phyloP scores from a whole-genome alignment of 2,797 vertebrate species.

The Megalops cyprinoides region DNA sequence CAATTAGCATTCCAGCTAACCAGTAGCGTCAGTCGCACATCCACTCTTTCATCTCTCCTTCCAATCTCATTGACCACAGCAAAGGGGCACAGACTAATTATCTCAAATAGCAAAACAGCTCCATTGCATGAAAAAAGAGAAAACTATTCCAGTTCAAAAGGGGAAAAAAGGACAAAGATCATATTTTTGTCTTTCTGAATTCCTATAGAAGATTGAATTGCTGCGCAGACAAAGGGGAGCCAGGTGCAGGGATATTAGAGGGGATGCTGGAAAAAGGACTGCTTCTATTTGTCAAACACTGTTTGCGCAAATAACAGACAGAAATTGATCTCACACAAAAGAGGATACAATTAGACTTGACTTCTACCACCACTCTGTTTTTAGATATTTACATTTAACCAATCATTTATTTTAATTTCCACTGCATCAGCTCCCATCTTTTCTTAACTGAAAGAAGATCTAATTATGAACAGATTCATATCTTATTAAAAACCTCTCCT shows the following conservation, averaged over 20 bases:
- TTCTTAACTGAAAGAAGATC: constrained; percentile 18
- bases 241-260: background rate
- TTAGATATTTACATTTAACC: background rate
- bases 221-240: background rate
- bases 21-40: constrained; percentile 2
- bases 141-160: constrained; percentile 18
- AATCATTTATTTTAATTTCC: constrained; percentile 1
- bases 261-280: background rate
- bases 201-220: background rate
- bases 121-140: background rate
- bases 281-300: background rate
- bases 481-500: constrained; percentile 28
- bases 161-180: background rate
- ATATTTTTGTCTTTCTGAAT: constrained; percentile 13
- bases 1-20: constrained; percentile 20
- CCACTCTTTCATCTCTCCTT: constrained; percentile 22
- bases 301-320: background rate
- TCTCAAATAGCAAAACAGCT: background rate
- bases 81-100: constrained; percentile 19
- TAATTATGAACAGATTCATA: constrained; percentile 21
- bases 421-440: background rate
- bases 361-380: background rate
- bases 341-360: background rate
- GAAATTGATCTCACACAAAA: background rate
- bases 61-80: constrained; percentile 17